Evolutionary conservation across 2,888 invertebrate genomes (phyloP).

Genomic region (Dysmachus trigonus): DNA sequence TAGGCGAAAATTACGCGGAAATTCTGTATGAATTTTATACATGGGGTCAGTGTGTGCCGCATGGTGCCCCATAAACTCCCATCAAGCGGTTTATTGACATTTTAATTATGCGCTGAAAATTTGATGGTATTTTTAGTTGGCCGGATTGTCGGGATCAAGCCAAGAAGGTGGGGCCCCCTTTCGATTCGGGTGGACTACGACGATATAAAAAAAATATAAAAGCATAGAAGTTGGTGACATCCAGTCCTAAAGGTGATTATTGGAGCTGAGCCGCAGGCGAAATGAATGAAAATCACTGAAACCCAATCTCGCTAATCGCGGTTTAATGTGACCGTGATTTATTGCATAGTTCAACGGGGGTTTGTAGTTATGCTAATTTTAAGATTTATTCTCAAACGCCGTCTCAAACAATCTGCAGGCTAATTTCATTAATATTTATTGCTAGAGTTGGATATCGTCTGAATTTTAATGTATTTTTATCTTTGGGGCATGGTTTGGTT

Average conservation of each 20-base stretch:
- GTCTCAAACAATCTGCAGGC: neutral
- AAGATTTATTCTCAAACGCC: neutral
- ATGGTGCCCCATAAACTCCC: neutral
- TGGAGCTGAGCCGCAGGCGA: neutral
- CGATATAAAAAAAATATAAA: neutral
- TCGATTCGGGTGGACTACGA: neutral
- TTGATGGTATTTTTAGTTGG: constrained; percentile 12
- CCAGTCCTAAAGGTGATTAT: neutral
- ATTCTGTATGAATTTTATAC: neutral
- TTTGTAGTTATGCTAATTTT: neutral
- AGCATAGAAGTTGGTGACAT: neutral
- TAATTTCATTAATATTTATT: neutral
- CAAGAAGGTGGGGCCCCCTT: neutral
- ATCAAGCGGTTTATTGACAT: constrained; percentile 26
- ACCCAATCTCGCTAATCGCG: neutral
- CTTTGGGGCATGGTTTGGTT: neutral
- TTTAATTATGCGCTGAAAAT: constrained; percentile 22
- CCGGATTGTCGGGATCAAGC: neutral
- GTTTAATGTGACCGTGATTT: neutral
- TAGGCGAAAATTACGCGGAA: constrained; percentile 1
- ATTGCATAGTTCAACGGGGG: neutral
- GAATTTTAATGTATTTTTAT: neutral
- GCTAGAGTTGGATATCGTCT: neutral
- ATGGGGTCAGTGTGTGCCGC: neutral
- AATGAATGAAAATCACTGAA: neutral